Percentiles rank a stretch among this genome's conserved stretches.
These are phyloP conservation scores for Drosophila rellima DNA, from an alignment of 2,888 invertebrate species.

Conservation along the genomic window DNA sequence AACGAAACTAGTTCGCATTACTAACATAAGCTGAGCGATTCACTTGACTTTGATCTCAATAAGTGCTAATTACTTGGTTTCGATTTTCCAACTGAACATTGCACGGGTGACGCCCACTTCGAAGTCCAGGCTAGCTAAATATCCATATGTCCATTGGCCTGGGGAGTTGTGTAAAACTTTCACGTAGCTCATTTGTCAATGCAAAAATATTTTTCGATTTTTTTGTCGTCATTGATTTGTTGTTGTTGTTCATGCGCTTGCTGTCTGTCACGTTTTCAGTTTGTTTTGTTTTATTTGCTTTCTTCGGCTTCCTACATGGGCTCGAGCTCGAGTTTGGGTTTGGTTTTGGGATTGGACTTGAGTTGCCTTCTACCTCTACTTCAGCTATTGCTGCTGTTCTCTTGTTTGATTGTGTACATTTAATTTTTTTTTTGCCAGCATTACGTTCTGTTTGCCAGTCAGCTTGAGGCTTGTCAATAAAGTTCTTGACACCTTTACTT, in stretches of 20 bases:
- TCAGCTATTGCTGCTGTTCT: slow-evolving; percentile 19
- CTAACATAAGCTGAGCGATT: slow-evolving; percentile 29
- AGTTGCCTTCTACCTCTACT: slow-evolving; percentile 15
- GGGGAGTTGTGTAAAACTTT: slow-evolving; percentile 65
- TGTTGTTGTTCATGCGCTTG: slow-evolving; percentile 32
- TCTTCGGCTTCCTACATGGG: slow-evolving; percentile 57
- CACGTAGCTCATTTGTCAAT: slow-evolving; percentile 80
- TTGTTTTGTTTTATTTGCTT: slow-evolving; percentile 73
- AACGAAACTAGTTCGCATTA: slow-evolving; percentile 62
- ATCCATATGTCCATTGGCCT: slow-evolving; percentile 37
- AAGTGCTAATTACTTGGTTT: slow-evolving; percentile 70
- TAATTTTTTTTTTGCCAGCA: slow-evolving; percentile 47
- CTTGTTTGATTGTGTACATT: slow-evolving; percentile 52
- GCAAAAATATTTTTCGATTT: slow-evolving; percentile 56
- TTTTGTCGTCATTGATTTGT: slow-evolving; percentile 28
- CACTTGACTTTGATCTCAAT: slow-evolving; percentile 79
- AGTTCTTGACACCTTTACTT: slow-evolving; percentile 81
- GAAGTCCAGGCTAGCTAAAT: not conserved
- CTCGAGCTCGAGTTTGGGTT: slow-evolving; percentile 15
- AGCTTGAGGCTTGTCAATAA: slow-evolving; percentile 75
- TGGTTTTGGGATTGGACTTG: slow-evolving; percentile 5
- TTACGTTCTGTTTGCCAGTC: slow-evolving; percentile 57
- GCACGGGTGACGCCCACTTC: not conserved
- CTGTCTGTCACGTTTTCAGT: slow-evolving; percentile 73
- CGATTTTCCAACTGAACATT: slow-evolving; percentile 56